Conservation (phyloP, 2,888 invertebrate genomes). For the Heliconius erato region DNA sequence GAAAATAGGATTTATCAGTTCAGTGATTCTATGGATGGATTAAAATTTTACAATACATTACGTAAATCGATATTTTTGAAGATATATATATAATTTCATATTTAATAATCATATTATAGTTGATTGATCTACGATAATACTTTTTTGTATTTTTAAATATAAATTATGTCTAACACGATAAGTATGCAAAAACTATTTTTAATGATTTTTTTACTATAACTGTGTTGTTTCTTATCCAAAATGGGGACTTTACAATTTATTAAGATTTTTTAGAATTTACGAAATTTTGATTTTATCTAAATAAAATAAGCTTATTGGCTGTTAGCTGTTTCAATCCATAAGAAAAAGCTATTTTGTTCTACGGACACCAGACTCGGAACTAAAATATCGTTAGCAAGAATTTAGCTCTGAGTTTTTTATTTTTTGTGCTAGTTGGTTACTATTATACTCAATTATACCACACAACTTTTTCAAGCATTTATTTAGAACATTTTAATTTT, state of each 20-base stretch:
- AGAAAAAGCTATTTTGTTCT: not conserved
- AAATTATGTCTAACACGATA: not conserved
- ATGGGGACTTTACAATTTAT: no score
- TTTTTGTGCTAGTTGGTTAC: not conserved
- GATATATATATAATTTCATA: not conserved
- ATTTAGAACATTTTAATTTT: slow-evolving; percentile 68
- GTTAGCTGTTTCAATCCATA: no score
- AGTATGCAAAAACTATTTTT: not conserved
- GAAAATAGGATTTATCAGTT: not conserved
- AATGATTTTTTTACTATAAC: no score
- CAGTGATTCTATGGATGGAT: not conserved
- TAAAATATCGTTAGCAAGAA: not conserved
- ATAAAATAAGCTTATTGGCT: no score
- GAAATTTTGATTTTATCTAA: no score
- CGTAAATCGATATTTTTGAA: not conserved
- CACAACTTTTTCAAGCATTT: slow-evolving; percentile 53
- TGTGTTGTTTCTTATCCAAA: no score
- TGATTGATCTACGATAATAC: no score
- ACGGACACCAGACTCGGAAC: not conserved
- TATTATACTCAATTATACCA: not conserved
- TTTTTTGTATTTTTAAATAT: not conserved
- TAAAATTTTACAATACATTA: not conserved
- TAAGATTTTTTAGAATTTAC: no score
- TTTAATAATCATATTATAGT: not conserved
- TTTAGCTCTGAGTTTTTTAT: not conserved